A percentile compares a stretch with the other conserved stretches of the same genome.
Conservation (phyloP, 2,888 invertebrate genomes). For the Mimachlamys varia region DNA sequence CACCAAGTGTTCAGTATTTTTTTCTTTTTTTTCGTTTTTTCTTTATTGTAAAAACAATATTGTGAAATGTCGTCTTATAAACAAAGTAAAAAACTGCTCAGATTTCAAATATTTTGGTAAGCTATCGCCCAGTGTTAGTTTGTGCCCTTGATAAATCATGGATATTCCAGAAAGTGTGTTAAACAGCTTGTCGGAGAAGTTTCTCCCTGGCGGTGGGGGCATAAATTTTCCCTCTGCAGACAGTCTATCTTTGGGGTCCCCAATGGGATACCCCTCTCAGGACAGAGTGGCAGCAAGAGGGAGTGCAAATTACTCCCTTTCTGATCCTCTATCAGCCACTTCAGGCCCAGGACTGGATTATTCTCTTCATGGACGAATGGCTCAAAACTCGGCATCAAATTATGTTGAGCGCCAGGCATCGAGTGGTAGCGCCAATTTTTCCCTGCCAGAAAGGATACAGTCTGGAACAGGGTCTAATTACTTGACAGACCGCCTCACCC, state of each 20-base stretch:
- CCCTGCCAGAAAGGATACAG: background rate
- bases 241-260: background rate
- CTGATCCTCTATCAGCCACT: background rate
- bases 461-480: background rate
- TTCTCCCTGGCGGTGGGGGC: background rate
- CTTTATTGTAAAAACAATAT: background rate
- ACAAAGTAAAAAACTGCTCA: background rate
- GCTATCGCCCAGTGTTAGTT: background rate
- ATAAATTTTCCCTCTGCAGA: background rate
- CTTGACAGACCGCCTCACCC: background rate
- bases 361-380: background rate
- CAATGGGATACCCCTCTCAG: background rate
- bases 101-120: background rate
- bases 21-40: background rate
- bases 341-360: conserved; percentile 13
- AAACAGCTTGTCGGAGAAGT: conserved; percentile 10
- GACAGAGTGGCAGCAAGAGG: background rate
- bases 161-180: conserved; percentile 1
- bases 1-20: background rate
- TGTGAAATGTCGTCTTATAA: background rate
- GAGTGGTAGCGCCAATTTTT: background rate
- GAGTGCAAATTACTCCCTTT: background rate
- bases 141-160: background rate
- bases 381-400: background rate
- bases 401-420: conserved; percentile 2